Evolutionary conservation across 30 jellyfish, hydroid and myxozoan genomes (phyloP).

Genomic region (Hydractinia echinata): DNA sequence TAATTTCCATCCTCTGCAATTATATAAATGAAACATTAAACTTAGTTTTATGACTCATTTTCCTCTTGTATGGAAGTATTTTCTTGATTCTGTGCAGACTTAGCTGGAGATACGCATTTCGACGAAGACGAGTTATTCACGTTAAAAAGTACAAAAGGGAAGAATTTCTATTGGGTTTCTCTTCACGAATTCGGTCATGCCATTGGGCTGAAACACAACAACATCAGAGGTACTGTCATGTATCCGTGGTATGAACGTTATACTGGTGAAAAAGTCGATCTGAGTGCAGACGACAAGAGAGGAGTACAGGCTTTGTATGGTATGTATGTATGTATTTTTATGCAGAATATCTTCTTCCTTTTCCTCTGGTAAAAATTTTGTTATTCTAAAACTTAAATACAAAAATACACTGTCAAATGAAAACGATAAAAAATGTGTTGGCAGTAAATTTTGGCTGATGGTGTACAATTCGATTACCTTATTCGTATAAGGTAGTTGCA

Average conservation of each 20-base stretch:
- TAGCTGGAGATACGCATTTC: slow-evolving; percentile 93
- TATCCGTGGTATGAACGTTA: slow-evolving; percentile 84
- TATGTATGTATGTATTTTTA: slow-evolving; percentile 20
- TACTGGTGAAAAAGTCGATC: slow-evolving; percentile 51
- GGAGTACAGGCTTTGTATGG: slow-evolving; percentile 98
- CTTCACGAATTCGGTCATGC: slow-evolving; percentile 96
- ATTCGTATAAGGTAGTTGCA: too few species aligned
- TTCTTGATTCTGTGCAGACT: slow-evolving; percentile 35
- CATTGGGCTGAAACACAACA: slow-evolving; percentile 84
- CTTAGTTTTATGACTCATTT: background rate
- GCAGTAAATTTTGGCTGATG: too few species aligned
- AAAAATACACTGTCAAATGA: too few species aligned
- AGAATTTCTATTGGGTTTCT: slow-evolving; percentile 81
- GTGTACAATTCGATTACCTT: too few species aligned
- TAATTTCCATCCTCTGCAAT: too few species aligned
- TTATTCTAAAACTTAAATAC: too few species aligned
- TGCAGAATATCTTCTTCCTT: background rate
- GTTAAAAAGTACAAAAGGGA: slow-evolving; percentile 58
- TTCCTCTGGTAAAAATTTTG: too few species aligned
- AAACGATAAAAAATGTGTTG: too few species aligned
- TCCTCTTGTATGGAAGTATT: background rate
- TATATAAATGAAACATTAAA: too few species aligned
- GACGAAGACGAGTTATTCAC: slow-evolving; percentile 90
- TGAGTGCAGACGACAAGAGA: slow-evolving; percentile 65
- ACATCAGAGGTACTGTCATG: slow-evolving; percentile 66